Evolutionary conservation across 2,888 invertebrate genomes (phyloP), one percentile per base, ranked within the genome.

Genomic region (Cephonodes hylas): DNA sequence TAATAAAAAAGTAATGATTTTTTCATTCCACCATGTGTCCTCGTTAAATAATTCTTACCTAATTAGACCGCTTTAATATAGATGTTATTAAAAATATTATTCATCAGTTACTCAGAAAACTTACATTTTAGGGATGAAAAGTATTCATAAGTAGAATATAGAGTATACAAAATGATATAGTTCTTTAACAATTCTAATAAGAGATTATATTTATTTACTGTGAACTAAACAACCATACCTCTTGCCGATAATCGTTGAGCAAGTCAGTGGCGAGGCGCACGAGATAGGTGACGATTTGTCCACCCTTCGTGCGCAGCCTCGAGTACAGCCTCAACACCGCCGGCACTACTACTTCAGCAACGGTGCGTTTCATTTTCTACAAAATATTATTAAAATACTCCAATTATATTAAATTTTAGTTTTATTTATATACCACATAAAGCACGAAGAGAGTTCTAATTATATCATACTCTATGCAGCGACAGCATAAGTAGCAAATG

Each of bases 301-400:
- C 91, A 61, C 86, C 86, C 69, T 79, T 70, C 46, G 74, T 27
- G n/a, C 93, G 92, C 71, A 96, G 77, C 66, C 93, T 93, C 61
- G 93, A 89, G 81, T 94, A 94, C 65, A 96, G 89, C 15, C 93
- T 93, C 66, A 95, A 89, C 64, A 96, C 93, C 7, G 93, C 93
- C 25, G 96, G 96, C 31, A 96, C 93, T 69, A 96, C 84, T 72
- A 94, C 93, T 70, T 95, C 95, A 6, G 95, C 93, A 10, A 95
- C 93, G 59, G 95, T 94, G 65, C 93, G 93, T 80, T 95, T 96
- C 85, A 95, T 93, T 80, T 93, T 92, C 86, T 93, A 80, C 3
- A 71, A 64, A 44, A 42, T 63, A 8, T 34, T 15, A 77, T 71
- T 63, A 73, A 78, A 59, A 44, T 7, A 23, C 18, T 44, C 34